Conservation (phyloP, 2,888 invertebrate species). For the Andrena camellia region DNA sequence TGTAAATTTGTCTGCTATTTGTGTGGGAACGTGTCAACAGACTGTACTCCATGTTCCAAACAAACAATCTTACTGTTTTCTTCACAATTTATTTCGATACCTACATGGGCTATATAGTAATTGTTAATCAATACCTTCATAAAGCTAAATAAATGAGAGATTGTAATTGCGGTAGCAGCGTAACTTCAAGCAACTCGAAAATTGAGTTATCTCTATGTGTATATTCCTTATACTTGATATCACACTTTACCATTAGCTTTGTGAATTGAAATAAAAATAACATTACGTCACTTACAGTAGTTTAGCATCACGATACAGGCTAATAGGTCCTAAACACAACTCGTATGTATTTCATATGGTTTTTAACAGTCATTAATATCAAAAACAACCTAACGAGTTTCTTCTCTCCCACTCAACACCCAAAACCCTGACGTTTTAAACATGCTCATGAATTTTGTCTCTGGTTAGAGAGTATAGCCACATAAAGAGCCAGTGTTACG, state of each 20-base stretch:
- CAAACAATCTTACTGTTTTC: slow-evolving; percentile 4
- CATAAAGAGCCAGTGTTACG: slow-evolving; percentile 62
- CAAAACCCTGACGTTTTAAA: neutral
- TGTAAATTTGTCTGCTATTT: slow-evolving; percentile 19
- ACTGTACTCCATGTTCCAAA: slow-evolving; percentile 21
- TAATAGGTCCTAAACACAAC: neutral
- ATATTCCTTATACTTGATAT: too few species aligned
- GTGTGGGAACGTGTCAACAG: slow-evolving; percentile 7
- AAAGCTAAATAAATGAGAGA: too few species aligned
- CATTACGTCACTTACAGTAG: neutral
- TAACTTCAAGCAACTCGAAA: too few species aligned
- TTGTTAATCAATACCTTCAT: too few species aligned
- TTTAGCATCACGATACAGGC: neutral
- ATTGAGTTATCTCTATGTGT: too few species aligned
- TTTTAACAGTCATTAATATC: neutral
- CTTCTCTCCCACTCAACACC: neutral
- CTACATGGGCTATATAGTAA: too few species aligned
- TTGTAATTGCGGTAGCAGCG: too few species aligned
- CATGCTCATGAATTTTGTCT: slow-evolving; percentile 7
- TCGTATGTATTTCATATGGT: too few species aligned
- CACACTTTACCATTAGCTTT: too few species aligned
- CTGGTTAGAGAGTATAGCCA: slow-evolving; percentile 31
- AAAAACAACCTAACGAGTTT: neutral
- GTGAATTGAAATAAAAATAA: too few species aligned
- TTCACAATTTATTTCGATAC: neutral